Percentiles rank a stretch among this genome's conserved stretches.
These are phyloP conservation scores for Aphelocoma coerulescens DNA, from an alignment of 2,113 vertebrate species.

Conservation along the genomic window DNA sequence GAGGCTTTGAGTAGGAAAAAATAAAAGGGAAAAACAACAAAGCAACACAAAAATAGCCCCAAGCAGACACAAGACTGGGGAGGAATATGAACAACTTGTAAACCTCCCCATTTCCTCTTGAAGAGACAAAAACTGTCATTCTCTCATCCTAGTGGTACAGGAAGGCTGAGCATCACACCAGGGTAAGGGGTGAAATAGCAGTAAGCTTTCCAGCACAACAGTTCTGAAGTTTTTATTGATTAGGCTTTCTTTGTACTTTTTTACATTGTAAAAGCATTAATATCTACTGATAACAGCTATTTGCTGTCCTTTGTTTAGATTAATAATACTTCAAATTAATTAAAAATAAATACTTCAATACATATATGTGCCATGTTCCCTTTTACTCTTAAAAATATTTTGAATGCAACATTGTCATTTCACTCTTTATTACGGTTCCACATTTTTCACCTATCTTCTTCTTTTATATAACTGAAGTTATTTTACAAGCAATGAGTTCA, in stretches of 20 bases:
- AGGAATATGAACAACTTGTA: neutral
- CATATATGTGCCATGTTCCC: neutral
- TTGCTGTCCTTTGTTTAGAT: neutral
- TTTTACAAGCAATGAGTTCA: neutral
- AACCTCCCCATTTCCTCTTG: neutral
- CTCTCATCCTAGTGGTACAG: neutral
- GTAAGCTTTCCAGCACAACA: neutral
- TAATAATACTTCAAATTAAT: neutral
- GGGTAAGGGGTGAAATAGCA: neutral
- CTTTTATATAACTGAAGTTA: neutral
- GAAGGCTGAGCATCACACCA: neutral
- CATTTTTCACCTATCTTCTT: neutral
- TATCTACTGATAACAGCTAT: neutral
- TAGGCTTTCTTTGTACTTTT: neutral
- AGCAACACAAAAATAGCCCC: neutral
- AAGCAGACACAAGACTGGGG: neutral
- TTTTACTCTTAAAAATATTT: neutral
- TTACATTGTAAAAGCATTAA: neutral
- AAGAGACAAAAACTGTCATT: neutral
- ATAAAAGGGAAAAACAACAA: neutral
- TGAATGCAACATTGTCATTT: neutral
- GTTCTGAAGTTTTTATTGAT: neutral
- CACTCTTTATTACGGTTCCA: neutral
- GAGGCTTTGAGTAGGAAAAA: rapidly evolving
- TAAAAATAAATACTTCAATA: neutral